Base-by-base conservation (phyloP, 2,797 vertebrate species). In the Sebastolobus alascanus region DNA sequence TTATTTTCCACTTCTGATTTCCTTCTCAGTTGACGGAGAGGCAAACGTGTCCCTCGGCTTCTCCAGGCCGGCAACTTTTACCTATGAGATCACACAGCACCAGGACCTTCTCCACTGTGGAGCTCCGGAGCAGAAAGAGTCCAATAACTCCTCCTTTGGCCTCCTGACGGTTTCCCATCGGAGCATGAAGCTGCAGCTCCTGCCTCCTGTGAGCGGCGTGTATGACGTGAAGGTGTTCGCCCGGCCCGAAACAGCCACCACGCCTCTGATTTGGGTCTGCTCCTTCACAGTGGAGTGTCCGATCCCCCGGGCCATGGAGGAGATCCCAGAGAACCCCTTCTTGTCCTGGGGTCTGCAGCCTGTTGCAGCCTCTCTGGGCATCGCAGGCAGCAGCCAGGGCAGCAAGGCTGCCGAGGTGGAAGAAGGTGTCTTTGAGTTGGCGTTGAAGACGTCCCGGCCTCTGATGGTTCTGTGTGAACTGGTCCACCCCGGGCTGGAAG, bases 221-320 rank as follows among this genome's bases (percentile, higher is more conserved):
- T 97, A 96, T 0, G 93, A 97, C 8, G 91, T 97, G 37, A 96
- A 96, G 90, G 88, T 97, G 78, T 97, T 97, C 0, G 96, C 96
- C 0, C 90, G 95, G 8, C 90, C 89, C 0, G 90, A 94, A 0
- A 52, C 80, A 1, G 82, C 94, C 31, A 73, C 77, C 58, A 83
- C 91, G 0, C 75, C 91, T 2, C 94, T 94, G 69, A 78, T 69
- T 18, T 97, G 96, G 96, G 93, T 97, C 50, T 97, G 96, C 82
- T 96, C 97, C 88, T 95, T 96, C 77, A 95, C 94, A 2, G 88
- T 97, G 1, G 94, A 96, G 4, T 96, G 95, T 73, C 88, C 82
- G 0, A 74, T 76, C 2, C 86, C 96, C 13, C 82, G 77, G 0
- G 84, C 83, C 2, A 91, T 75, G 55, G 95, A 96, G 83, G 91